Evolutionary conservation across 1,140 invertebrate genomes (phyloP), one percentile per base, ranked within the genome.

Genomic region (Aplysia californica): DNA sequence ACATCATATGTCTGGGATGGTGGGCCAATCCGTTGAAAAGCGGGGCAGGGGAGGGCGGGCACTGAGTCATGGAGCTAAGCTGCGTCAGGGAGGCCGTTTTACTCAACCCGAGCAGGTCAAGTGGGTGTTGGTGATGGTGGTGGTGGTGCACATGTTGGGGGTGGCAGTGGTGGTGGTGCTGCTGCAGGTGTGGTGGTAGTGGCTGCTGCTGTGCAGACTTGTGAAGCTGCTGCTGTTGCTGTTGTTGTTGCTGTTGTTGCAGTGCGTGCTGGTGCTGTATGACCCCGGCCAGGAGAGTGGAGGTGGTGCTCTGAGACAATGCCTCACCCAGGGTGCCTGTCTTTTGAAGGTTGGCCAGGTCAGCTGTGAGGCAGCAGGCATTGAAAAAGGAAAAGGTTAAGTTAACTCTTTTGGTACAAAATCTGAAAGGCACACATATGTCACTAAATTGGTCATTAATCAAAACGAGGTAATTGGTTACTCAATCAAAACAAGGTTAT

Each of bases 91-190:
- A 58, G 20, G 76, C 65, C n/a, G 80, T 81, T 59, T 81, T 81
- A 64, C 75, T 86, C 38, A 87, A 75, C n/a, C 85, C 85, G 26
- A 87, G 78, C 3, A 88, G 77, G 39, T 87, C 85, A 31, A 84
- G 56, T n/a, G 83, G 76, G 26, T 73, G 70, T 20, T 39, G 36
- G n/a, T 23, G 1, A 36, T 73, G 70, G 18, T 73, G 70, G 29
- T 72, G 70, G 26, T 59, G 70, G 4, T 20, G 29, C n/a, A n/a
- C n/a, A 36, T 73, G 70, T 3, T 73, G 70, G 29, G 58, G 70
- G 26, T 59, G 70, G 4, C 18, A 21, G 2, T 10, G 50, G 44
- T 71, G 33, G 3, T 15, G 41, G n/a, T 50, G 67, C 20, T 31
- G 6, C 6, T 10, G 69, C 2, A 33, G 70, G 10, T 35, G 35